Evolutionary conservation across 2,888 invertebrate genomes (phyloP), one percentile per base, ranked within the genome.

Genomic region (Rhodophaea formosa): DNA sequence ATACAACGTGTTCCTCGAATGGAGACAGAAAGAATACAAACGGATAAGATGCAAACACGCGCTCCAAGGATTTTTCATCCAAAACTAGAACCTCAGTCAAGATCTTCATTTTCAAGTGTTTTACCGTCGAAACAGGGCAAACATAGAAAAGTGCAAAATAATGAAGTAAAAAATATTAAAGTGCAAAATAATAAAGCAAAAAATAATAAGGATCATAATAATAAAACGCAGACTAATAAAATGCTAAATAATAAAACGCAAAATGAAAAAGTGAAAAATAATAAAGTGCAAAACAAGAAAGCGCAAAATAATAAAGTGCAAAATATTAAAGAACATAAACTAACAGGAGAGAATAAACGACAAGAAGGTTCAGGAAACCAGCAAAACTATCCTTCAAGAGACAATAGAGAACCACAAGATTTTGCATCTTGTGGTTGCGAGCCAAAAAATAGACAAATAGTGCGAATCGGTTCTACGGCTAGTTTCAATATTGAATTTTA

Each of bases 401-500:
- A 35, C 15, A 14, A 14, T 10, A n/a, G 10, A 35, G 12, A n/a
- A 35, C 1, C 7, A 16, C 35, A 7, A 10, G 16, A 1, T 8
- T 1, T 15, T 10, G 10, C 0, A 46, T 23, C 29, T 8, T 51
- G n/a, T 10, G 3, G 14, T n/a, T 29, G n/a, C n/a, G n/a, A n/a
- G n/a, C n/a, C 57, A 46, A 43, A 57, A 14, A 63, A 62, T 56
- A 64, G 35, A 16, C 51, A 73, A 61, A 61, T 68, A 5, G 70
- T 73, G 8, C 62, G 53, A 52, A 70, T 76, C 55, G 65, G 71
- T 43, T 77, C 76, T 5, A 71, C 60, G 52, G 68, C 74, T 62
- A 75, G 71, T 62, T 77, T 78, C 45, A 61, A 68, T 57, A 58
- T 77, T n/a, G 75, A 78, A 59, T 76, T 77, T 65, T 71, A 62